phyloP scores from a whole-genome alignment of 1,140 invertebrate species.

The Neodiprion pinetum region DNA sequence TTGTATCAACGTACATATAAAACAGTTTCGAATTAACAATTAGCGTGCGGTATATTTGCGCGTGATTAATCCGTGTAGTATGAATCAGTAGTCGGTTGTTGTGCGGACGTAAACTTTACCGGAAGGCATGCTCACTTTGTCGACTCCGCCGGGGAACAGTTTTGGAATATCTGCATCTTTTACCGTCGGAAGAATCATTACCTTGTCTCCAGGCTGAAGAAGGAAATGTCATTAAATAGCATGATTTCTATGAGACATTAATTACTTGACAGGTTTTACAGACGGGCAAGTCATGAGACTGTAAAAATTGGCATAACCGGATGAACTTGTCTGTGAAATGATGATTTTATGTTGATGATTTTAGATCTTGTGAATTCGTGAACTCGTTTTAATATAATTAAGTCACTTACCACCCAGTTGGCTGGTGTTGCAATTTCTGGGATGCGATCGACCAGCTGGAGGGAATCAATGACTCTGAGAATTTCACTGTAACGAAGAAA shows the following conservation, averaged over 20 bases:
- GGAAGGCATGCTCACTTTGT: conserved; percentile 77
- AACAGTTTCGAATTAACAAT: too few relatives aligned
- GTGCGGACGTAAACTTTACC: conserved; percentile 81
- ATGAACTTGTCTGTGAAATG: too few relatives aligned
- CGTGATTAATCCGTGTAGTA: too few relatives aligned
- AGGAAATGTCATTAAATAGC: conserved; percentile 27
- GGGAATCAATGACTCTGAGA: conserved; percentile 72
- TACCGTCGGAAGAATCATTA: conserved; percentile 83
- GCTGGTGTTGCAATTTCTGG: conserved; percentile 84
- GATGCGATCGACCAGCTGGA: conserved; percentile 78
- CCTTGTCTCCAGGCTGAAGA: conserved; percentile 76
- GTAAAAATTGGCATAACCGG: too few relatives aligned
- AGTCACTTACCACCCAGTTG: conserved; percentile 79
- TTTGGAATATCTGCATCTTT: conserved; percentile 73
- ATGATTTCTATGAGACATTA: background rate
- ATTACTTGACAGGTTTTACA: background rate
- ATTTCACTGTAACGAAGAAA: background rate
- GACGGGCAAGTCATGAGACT: too few relatives aligned
- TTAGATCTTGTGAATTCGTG: too few relatives aligned
- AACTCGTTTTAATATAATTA: too few relatives aligned
- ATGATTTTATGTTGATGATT: too few relatives aligned
- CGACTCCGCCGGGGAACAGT: conserved; percentile 77
- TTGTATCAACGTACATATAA: too few relatives aligned
- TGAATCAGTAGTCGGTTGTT: conserved; percentile 71
- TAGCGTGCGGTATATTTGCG: too few relatives aligned